Percentiles rank a stretch among this genome's conserved stretches.
Evolutionary conservation across 2,113 vertebrate genomes (phyloP).

Genomic region (Coryphaenoides rupestris): DNA sequence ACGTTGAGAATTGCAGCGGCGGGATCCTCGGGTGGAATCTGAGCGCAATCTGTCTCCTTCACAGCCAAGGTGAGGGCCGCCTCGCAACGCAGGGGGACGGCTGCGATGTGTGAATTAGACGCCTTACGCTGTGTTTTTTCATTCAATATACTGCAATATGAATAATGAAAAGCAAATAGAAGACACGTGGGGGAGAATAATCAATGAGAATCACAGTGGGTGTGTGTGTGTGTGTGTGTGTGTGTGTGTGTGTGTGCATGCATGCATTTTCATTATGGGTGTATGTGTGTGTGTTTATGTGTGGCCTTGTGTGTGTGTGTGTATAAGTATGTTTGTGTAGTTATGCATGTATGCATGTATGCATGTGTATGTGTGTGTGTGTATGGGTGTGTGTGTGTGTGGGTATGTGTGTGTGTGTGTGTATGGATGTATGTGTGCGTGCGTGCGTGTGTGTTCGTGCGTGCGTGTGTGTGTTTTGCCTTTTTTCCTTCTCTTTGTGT

Average conservation of each 20-base stretch:
- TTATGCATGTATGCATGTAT: neutral
- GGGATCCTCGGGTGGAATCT: slow-evolving; percentile 23
- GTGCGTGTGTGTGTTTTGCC: neutral
- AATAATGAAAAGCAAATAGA: too few species aligned
- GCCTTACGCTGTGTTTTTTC: slow-evolving; percentile 6
- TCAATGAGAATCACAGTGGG: too few species aligned
- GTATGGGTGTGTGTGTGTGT: neutral
- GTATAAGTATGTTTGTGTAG: too few species aligned
- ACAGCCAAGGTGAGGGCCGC: slow-evolving; percentile 21
- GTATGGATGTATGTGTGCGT: neutral
- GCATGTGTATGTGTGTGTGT: slow-evolving; percentile 30
- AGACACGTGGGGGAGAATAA: neutral
- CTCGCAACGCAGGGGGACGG: neutral
- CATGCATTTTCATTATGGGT: too few species aligned
- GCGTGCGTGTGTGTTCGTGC: neutral
- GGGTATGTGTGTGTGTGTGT: neutral
- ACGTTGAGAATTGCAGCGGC: slow-evolving; percentile 23
- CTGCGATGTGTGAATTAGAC: neutral
- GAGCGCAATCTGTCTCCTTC: slow-evolving; percentile 21
- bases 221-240: slow-evolving; percentile 7
- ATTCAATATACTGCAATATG: too few species aligned
- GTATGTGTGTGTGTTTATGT: neutral
- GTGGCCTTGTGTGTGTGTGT: neutral
- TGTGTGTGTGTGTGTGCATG: neutral
- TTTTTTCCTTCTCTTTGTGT: too few species aligned